Evolutionary conservation across 2,888 invertebrate genomes (phyloP).

Genomic region (Opisthograptis luteolata): DNA sequence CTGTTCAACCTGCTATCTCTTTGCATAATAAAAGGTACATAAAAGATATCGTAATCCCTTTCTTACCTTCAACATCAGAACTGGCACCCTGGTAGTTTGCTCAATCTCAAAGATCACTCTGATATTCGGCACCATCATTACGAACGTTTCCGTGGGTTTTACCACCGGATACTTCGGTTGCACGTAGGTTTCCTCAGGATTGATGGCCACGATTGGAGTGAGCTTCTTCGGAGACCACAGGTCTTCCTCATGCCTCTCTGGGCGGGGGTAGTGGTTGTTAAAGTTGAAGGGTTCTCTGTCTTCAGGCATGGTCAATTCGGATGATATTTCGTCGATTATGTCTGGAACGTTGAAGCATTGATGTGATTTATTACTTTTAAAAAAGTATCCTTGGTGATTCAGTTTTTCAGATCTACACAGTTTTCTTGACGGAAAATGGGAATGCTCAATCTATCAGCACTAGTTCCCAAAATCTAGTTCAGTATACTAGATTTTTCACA

Average conservation of each 20-base stretch:
- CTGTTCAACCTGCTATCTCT: too few relatives aligned
- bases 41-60: not conserved
- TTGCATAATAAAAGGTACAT: too few relatives aligned
- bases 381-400: too few relatives aligned
- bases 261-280: slow-evolving; percentile 66
- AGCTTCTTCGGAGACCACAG: slow-evolving; percentile 90
- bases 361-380: too few relatives aligned
- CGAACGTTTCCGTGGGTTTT: slow-evolving; percentile 78
- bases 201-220: slow-evolving; percentile 59
- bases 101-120: slow-evolving; percentile 87
- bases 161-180: slow-evolving; percentile 65
- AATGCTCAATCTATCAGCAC: too few relatives aligned
- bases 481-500: too few relatives aligned
- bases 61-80: slow-evolving; percentile 67
- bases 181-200: slow-evolving; percentile 62
- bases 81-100: slow-evolving; percentile 67
- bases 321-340: slow-evolving; percentile 73
- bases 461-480: too few relatives aligned
- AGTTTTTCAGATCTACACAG: too few relatives aligned
- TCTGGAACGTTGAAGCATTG: slow-evolving; percentile 71
- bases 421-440: too few relatives aligned
- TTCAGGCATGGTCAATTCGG: slow-evolving; percentile 69
- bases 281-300: slow-evolving; percentile 81
- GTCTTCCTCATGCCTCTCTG: slow-evolving; percentile 82
- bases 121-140: slow-evolving; percentile 83